Percentiles rank a stretch among this genome's conserved stretches.
These are phyloP conservation scores for Lycaon pictus DNA, from an alignment of 2,113 vertebrate genomes.

Conservation along the genomic window DNA sequence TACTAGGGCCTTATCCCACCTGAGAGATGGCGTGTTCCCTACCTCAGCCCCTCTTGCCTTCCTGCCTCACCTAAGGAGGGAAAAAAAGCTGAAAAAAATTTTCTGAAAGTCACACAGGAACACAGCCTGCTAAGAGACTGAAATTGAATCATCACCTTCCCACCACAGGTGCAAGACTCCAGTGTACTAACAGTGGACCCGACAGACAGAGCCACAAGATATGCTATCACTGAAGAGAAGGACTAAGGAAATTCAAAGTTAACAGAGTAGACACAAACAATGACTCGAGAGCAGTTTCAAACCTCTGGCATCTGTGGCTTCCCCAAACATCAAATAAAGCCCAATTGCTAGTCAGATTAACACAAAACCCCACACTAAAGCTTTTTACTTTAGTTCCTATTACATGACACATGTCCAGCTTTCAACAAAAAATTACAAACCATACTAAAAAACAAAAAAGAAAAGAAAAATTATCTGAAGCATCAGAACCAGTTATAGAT, in stretches of 20 bases:
- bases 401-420: neutral
- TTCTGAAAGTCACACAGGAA: neutral
- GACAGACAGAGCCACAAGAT: neutral
- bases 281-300: neutral
- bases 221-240: neutral
- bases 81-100: neutral
- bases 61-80: neutral
- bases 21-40: neutral
- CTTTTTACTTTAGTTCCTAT: neutral
- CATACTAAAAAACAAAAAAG: neutral
- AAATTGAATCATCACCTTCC: neutral
- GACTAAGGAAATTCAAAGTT: neutral
- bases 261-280: neutral
- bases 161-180: too few relatives aligned
- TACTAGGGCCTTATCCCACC: neutral
- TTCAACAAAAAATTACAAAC: neutral
- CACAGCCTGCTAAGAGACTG: neutral
- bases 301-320: neutral
- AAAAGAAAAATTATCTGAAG: neutral
- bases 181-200: neutral
- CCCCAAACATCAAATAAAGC: neutral
- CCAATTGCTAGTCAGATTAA: neutral
- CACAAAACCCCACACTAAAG: neutral
- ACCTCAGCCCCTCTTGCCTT: neutral
- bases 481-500: neutral